Evolutionary conservation across 2,113 vertebrate genomes (phyloP).

Genomic region (Brienomyrus longianalis): DNA sequence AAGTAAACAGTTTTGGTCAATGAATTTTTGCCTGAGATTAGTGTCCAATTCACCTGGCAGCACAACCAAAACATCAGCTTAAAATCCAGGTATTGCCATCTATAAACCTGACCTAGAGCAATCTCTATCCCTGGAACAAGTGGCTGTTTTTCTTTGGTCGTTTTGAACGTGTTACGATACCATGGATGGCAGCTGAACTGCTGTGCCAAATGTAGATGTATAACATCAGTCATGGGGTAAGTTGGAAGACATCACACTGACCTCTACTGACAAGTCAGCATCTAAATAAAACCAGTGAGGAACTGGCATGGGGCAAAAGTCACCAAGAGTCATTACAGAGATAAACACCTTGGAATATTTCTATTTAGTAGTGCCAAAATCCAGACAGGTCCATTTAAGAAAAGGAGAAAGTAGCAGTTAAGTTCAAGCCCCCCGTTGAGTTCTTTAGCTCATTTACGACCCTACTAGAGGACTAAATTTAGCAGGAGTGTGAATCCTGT

Average conservation of each 20-base stretch:
- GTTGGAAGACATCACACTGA: slow-evolving; percentile 34
- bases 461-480: neutral
- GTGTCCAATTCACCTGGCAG: neutral
- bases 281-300: slow-evolving; percentile 19
- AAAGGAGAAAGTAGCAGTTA: neutral
- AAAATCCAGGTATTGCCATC: neutral
- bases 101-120: neutral
- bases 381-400: neutral
- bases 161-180: neutral
- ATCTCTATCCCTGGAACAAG: neutral
- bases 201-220: neutral
- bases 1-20: neutral
- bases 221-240: neutral
- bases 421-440: neutral
- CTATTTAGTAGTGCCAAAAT: neutral
- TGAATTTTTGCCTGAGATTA: neutral
- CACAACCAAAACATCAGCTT: neutral
- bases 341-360: neutral
- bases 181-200: neutral
- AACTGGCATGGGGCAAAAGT: neutral
- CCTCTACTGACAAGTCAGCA: slow-evolving; percentile 49
- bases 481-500: neutral
- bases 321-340: neutral
- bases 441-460: neutral
- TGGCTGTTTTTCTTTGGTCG: neutral